A percentile compares a stretch with the other conserved stretches of the same genome.
Conservation (phyloP, 2,888 invertebrate genomes). For the Meteorus colon region DNA sequence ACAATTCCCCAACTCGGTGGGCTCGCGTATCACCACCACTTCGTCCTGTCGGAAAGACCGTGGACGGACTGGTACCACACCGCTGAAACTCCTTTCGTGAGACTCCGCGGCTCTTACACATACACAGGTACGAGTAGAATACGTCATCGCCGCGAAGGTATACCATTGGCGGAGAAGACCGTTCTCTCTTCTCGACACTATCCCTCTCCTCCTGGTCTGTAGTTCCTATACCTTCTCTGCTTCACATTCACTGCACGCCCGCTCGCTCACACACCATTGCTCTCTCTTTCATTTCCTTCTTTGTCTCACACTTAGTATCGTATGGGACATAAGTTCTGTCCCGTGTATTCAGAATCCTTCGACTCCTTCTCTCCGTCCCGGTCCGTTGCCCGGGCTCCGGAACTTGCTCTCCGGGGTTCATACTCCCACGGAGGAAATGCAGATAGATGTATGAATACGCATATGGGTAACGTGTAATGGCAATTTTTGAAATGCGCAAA, state of each 20-base stretch:
- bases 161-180: constrained; percentile 62
- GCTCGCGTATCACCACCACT: constrained; percentile 46
- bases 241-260: constrained; percentile 37
- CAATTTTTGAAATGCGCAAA: no score
- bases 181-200: constrained; percentile 43
- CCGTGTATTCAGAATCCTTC: constrained; percentile 54
- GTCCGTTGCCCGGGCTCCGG: constrained; percentile 44
- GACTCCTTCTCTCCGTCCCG: constrained; percentile 48
- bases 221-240: constrained; percentile 53
- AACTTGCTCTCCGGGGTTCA: constrained; percentile 40
- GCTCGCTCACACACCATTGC: constrained; percentile 31
- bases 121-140: constrained; percentile 59
- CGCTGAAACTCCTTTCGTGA: constrained; percentile 63
- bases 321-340: constrained; percentile 46
- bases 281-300: neutral
- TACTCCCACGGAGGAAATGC: constrained; percentile 42
- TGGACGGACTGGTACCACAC: constrained; percentile 69
- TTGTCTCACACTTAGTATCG: constrained; percentile 37
- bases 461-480: neutral
- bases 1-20: constrained; percentile 45
- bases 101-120: constrained; percentile 56
- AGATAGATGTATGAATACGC: neutral
- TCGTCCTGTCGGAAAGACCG: constrained; percentile 70
- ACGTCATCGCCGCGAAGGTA: constrained; percentile 65
- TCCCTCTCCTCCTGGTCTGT: constrained; percentile 22